Conservation (phyloP, 2,888 invertebrate species). For the Hofmannophila pseudospretella region DNA sequence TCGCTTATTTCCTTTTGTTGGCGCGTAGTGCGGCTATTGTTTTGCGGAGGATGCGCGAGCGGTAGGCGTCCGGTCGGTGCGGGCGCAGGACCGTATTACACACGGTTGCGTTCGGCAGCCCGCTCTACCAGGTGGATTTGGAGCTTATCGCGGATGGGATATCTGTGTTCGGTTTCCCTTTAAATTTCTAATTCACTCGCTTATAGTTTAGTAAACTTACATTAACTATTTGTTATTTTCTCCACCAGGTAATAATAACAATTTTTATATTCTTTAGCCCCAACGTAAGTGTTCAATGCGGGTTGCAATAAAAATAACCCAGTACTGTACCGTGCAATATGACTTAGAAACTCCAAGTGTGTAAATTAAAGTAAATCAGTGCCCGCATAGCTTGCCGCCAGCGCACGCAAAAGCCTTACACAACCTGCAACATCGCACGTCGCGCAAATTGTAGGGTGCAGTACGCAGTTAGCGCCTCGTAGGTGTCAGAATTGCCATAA, state of each 20-base stretch:
- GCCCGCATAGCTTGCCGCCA: conserved; percentile 28
- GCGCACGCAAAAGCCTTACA: conserved; percentile 19
- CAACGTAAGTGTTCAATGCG: too few relatives aligned
- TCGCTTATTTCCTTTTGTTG: conserved; percentile 47
- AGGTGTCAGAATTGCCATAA: conserved; percentile 78
- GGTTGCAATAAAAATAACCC: background rate
- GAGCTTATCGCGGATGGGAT: conserved; percentile 19
- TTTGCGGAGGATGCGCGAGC: conserved; percentile 27
- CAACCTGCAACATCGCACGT: conserved; percentile 37
- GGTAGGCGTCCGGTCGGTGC: conserved; percentile 38
- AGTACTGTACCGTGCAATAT: background rate
- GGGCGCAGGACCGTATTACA: conserved; percentile 58
- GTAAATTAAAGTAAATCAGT: conserved; percentile 49
- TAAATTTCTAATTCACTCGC: background rate
- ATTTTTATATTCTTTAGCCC: too few relatives aligned
- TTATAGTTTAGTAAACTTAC: background rate
- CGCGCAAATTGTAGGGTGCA: conserved; percentile 65
- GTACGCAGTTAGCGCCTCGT: conserved; percentile 71
- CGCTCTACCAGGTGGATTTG: conserved; percentile 36
- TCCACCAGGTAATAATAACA: too few relatives aligned
- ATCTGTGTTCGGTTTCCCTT: conserved; percentile 14
- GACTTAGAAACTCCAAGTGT: conserved; percentile 13
- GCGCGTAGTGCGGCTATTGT: conserved; percentile 42
- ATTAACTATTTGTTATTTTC: too few relatives aligned
- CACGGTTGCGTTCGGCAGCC: conserved; percentile 62